Evolutionary conservation across 2,113 vertebrate species (phyloP), one percentile per base, ranked within the genome.

Genomic region (Rynchops niger): DNA sequence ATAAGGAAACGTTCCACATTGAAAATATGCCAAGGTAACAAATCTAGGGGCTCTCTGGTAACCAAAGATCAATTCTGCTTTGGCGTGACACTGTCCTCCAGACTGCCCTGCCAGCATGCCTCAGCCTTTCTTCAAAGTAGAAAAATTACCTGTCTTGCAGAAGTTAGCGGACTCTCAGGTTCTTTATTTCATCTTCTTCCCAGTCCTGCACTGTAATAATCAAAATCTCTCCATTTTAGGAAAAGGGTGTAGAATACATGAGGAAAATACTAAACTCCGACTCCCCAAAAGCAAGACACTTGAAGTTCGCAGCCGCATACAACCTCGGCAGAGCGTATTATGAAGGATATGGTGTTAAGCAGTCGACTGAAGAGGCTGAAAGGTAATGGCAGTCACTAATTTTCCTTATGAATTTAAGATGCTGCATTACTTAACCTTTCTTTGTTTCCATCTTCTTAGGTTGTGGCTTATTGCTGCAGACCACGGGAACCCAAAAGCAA

Each of bases 401-500:
- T 88, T 92, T 93, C 63, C 38, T 81, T 45, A 43, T 11, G 38
- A 74, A 15, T 9, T 0, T 21, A 56, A 86, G 43, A 67, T 36
- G 27, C 16, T 38, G 16, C 9, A 8, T 72, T 59, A 59, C 21
- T 81, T 74, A 40, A 65, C 62, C n/a, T 43, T 40, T 16, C 13
- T 70, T 73, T 76, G 56, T 82, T 15, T 25, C 66, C 71, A 8
- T 82, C 95, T 85, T 94, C 84, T 59, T 40, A 98, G 98, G 94
- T 82, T 98, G 30, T 99, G 98, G 98, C 96, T 99, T 89, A 91
- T 97, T 67, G 98, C 98, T 82, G 98, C 98, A 65, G 98, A 98
- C 43, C 66, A 97, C 49, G 98, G 98, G 69, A 99, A 98, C 73
- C 98, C 98, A 62, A 97, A 98, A 74, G 98, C 98, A 50, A 98